Conservation (phyloP, 2,113 vertebrate species). For the Ibidorhyncha struthersii region DNA sequence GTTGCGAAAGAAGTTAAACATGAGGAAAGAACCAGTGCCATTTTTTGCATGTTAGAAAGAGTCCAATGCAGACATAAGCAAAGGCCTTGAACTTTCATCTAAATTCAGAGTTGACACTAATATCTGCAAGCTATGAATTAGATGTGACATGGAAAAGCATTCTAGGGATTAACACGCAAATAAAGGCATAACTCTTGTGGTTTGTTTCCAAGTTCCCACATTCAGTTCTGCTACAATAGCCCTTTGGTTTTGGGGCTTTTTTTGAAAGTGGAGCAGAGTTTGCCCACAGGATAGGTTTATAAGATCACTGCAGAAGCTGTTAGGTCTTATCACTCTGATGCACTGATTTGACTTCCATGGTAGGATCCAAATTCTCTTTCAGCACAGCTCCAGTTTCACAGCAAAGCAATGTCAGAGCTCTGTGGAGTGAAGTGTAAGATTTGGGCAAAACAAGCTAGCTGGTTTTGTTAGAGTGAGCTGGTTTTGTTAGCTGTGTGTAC, state of each 20-base stretch:
- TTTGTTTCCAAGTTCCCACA: neutral
- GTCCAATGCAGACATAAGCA: neutral
- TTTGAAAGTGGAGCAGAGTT: neutral
- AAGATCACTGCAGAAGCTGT: neutral
- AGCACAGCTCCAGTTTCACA: neutral
- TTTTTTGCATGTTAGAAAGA: neutral
- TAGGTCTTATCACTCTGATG: neutral
- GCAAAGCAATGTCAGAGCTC: neutral
- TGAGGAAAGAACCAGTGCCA: neutral
- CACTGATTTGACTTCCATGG: neutral
- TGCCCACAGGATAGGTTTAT: constrained; percentile 16
- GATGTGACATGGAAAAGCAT: neutral
- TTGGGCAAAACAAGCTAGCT: neutral
- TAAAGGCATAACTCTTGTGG: neutral
- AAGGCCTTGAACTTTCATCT: neutral
- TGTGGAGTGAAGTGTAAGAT: neutral
- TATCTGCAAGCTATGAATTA: neutral
- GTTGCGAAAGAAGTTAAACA: neutral
- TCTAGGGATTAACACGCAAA: neutral
- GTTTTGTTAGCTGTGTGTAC: neutral
- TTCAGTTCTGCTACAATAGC: neutral
- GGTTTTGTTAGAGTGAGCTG: neutral
- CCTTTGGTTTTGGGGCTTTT: neutral
- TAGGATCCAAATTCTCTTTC: neutral
- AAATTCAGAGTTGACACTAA: neutral